Conservation (phyloP, 2,797 vertebrate genomes). For the Sciurus carolinensis region DNA sequence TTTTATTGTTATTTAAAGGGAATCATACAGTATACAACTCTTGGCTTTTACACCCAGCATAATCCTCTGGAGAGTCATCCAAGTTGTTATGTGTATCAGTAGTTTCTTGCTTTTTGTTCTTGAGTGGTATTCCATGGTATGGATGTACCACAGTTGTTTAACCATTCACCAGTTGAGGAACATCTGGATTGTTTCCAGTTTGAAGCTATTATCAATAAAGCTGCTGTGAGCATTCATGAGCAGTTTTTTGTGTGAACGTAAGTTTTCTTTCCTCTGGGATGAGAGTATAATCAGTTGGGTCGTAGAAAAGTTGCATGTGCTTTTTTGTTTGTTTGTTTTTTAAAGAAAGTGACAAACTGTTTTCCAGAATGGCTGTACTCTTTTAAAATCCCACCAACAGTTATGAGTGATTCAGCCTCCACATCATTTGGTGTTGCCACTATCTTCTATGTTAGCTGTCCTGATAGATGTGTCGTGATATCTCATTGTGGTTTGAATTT, state of each 20-base stretch:
- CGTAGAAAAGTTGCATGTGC: not conserved
- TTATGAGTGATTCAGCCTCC: not conserved
- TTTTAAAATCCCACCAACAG: not conserved
- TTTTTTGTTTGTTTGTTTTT: slow-evolving; percentile 25
- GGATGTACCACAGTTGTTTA: not conserved
- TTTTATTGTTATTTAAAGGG: not conserved
- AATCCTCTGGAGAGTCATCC: not conserved
- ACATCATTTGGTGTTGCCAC: not conserved
- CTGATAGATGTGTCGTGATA: not conserved
- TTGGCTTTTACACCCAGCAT: not conserved
- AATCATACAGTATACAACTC: not conserved
- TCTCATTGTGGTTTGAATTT: not conserved
- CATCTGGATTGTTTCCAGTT: not conserved
- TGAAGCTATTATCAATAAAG: slow-evolving; percentile 19
- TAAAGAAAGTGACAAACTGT: not conserved
- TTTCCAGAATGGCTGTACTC: not conserved
- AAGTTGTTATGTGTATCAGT: not conserved
- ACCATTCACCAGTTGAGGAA: not conserved
- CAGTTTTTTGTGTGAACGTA: slow-evolving; percentile 12
- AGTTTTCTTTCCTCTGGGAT: slow-evolving; percentile 58
- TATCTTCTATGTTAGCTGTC: not conserved
- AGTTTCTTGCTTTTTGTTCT: slow-evolving; percentile 22
- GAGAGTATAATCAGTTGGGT: slow-evolving; percentile 7
- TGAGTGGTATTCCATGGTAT: not conserved
- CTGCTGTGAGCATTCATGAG: not conserved